phyloP scores from a whole-genome alignment of 2,113 vertebrate species.

The Brachypodius melanocephalos region DNA sequence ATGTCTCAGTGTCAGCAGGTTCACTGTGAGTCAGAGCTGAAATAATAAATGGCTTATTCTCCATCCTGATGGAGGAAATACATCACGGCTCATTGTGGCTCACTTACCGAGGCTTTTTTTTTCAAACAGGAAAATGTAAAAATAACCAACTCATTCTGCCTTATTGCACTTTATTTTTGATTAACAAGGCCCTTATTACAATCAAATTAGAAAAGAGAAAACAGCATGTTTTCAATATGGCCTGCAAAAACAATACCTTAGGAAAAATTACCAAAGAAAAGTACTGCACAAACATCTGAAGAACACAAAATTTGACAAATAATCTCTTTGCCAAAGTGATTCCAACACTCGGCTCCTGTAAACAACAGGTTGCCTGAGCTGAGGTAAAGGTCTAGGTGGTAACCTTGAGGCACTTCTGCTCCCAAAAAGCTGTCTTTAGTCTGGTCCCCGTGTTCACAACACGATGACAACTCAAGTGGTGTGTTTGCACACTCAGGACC shows the following conservation, averaged over 20 bases:
- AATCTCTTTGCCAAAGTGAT: conserved; percentile 56
- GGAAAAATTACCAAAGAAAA: conserved; percentile 55
- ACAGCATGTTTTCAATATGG: conserved; percentile 54
- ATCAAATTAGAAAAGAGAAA: conserved; percentile 63
- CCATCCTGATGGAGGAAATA: conserved; percentile 93
- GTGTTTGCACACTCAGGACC: not conserved
- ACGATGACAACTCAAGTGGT: not conserved
- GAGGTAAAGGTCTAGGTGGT: not conserved
- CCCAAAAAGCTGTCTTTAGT: not conserved
- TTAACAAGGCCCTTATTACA: conserved; percentile 74
- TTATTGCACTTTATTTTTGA: conserved; percentile 70
- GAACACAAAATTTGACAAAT: conserved; percentile 57
- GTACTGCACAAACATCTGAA: conserved; percentile 49
- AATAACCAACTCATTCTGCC: conserved; percentile 85
- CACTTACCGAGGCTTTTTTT: conserved; percentile 71
- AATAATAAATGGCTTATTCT: conserved; percentile 97
- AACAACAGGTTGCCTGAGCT: conserved; percentile 22
- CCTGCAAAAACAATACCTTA: conserved; percentile 65
- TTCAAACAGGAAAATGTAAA: conserved; percentile 97
- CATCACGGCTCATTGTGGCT: conserved; percentile 95
- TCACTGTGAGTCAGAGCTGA: conserved; percentile 85
- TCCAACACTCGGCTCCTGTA: conserved; percentile 18
- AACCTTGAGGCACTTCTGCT: not conserved
- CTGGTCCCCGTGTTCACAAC: not conserved
- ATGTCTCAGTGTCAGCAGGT: conserved; percentile 80